Evolutionary conservation across 92 coral and sea anemone species (phyloP), one percentile per base, ranked within the genome.

Genomic region (Montipora capitata): DNA sequence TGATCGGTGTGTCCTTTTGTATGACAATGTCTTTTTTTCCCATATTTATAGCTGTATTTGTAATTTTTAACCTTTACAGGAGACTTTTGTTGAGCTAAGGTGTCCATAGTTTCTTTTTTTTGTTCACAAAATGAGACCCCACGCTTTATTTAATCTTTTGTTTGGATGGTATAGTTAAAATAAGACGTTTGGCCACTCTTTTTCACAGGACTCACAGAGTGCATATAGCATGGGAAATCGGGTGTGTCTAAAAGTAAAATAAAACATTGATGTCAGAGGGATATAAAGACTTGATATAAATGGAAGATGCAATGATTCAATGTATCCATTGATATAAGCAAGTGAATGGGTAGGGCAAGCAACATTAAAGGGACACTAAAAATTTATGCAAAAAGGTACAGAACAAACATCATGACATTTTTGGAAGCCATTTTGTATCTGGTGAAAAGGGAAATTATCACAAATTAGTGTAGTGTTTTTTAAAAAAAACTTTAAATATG

Each of bases 41-140:
- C 76, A 79, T 80, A 87, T 35, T 80, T 87, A 57, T 70, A 56
- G 17, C 74, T 87, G 8, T 70, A 68, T n/a, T 17, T 70, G 87
- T 39, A 87, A 14, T 72, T 80, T 16, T 71, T 87, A n/a, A 87
- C 80, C 72, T 87, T 80, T 5, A 87, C 87, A 39, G 91, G 91
- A 13, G 87, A 87, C 10, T 87, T 80, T 79, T 80, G 91, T 66
- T 87, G 43, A 68, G 87, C 79, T 69, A 87, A 1, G 40, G 87
- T 77, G 58, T 69, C 75, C 17, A 85, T 41, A n/a, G 75, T 85
- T 72, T 61, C 79, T 76, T 87, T 61, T 61, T 87, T 87, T 41
- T 66, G 65, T 35, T 14, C 48, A 54, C 54, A 43, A 87, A 87
- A 72, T 61, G 80, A 87, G 44, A 56, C 81, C 10, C 70, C 74